A percentile compares a stretch with the other conserved stretches of the same genome.
Conservation (phyloP, 2,888 invertebrate genomes). For the Xestia c-nigrum region DNA sequence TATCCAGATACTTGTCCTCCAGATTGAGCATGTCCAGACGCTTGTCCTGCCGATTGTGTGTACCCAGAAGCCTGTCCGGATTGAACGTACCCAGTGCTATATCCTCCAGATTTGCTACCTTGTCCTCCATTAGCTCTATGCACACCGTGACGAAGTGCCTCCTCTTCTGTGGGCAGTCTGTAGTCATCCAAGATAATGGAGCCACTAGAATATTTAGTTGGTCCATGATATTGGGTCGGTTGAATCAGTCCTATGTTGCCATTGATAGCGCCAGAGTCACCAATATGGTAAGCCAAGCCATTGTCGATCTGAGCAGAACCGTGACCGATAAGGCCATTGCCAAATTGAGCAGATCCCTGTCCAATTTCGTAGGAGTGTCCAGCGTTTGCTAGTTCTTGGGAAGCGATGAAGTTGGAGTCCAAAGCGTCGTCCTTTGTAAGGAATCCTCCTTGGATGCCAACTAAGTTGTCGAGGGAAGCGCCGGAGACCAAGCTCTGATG, state of each 20-base stretch:
- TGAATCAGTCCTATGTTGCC: slow-evolving; percentile 80
- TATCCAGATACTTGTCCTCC: slow-evolving; percentile 41
- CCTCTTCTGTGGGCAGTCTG: slow-evolving; percentile 78
- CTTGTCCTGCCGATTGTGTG: slow-evolving; percentile 6
- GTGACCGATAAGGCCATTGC: slow-evolving; percentile 48
- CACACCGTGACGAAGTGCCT: slow-evolving; percentile 60
- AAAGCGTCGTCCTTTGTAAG: slow-evolving; percentile 79
- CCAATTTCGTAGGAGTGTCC: slow-evolving; percentile 67
- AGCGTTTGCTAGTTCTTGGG: slow-evolving; percentile 80
- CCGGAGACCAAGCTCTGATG: slow-evolving; percentile 87
- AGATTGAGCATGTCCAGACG: slow-evolving; percentile 27
- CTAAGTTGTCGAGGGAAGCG: slow-evolving; percentile 84
- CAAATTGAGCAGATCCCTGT: slow-evolving; percentile 59
- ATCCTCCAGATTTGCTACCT: slow-evolving; percentile 29
- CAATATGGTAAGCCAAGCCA: slow-evolving; percentile 70
- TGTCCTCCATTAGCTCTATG: slow-evolving; percentile 39
- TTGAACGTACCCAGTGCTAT: slow-evolving; percentile 40
- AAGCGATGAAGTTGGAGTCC: slow-evolving; percentile 84
- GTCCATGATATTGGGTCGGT: slow-evolving; percentile 77
- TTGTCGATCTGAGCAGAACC: slow-evolving; percentile 53
- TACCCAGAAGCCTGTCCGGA: slow-evolving; percentile 29
- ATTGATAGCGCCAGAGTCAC: slow-evolving; percentile 49
- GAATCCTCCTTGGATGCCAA: slow-evolving; percentile 86
- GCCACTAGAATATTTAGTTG: slow-evolving; percentile 82
- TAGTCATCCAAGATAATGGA: slow-evolving; percentile 86